Conservation (phyloP, 2,113 vertebrate genomes). For the Panthera leo region DNA sequence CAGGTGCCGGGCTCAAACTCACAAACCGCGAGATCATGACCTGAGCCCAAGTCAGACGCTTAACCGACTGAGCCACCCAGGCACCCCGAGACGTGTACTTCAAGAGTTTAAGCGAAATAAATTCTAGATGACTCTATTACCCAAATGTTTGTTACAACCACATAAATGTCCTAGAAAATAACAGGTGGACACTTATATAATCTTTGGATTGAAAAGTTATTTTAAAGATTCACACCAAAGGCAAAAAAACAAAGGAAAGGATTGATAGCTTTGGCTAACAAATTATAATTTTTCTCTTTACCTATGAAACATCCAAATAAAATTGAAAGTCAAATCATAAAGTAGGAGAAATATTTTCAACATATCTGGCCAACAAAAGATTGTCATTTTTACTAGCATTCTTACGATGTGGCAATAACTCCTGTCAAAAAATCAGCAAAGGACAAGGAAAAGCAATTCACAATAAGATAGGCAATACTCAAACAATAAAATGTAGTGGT, state of each 20-base stretch:
- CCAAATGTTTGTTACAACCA: background rate
- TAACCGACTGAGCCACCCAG: too few relatives aligned
- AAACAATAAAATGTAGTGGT: background rate
- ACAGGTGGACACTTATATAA: background rate
- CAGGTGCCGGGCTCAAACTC: too few relatives aligned
- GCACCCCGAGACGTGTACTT: background rate
- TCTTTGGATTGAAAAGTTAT: background rate
- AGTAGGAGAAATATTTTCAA: background rate
- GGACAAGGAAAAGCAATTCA: background rate
- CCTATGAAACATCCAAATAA: background rate
- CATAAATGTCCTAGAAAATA: background rate
- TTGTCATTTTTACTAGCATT: background rate
- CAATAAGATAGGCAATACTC: background rate
- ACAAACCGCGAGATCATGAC: too few relatives aligned
- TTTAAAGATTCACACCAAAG: background rate
- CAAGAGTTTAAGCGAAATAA: background rate
- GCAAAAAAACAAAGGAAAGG: background rate
- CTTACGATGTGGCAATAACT: background rate
- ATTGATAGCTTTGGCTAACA: background rate
- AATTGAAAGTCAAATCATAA: background rate
- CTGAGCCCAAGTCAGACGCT: too few relatives aligned
- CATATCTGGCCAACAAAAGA: background rate
- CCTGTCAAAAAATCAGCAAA: background rate
- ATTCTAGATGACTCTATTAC: background rate
- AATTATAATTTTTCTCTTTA: background rate